phyloP scores from a whole-genome alignment of 2,888 invertebrate genomes.

The Phortica okadai region DNA sequence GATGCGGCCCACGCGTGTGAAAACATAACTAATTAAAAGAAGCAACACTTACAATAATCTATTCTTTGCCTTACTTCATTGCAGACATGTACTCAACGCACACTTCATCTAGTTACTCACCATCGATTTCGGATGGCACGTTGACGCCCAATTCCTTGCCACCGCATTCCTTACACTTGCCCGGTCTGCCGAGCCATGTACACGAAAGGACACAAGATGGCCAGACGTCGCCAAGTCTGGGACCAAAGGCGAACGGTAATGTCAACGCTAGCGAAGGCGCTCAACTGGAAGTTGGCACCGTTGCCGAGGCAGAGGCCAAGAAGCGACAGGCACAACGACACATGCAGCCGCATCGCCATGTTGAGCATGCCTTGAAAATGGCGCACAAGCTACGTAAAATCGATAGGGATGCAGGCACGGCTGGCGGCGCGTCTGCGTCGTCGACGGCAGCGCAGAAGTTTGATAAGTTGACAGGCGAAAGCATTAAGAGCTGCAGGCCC shows the following conservation, averaged over 20 bases:
- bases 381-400: conserved; percentile 76
- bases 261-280: conserved; percentile 29
- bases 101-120: conserved; percentile 77
- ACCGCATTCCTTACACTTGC: conserved; percentile 49
- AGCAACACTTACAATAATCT: not conserved
- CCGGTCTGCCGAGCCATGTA: conserved; percentile 14
- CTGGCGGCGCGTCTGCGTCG: conserved; percentile 67
- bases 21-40: not conserved
- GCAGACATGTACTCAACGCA: conserved; percentile 77
- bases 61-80: conserved; percentile 41
- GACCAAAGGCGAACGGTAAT: conserved; percentile 21
- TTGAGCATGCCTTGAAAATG: conserved; percentile 70
- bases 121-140: conserved; percentile 76
- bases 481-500: conserved; percentile 73
- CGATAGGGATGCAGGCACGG: conserved; percentile 78
- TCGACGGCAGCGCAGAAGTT: conserved; percentile 71
- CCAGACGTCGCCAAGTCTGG: not conserved
- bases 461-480: conserved; percentile 76
- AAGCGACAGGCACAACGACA: conserved; percentile 44
- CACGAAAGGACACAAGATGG: conserved; percentile 31
- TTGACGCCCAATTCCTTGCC: conserved; percentile 74
- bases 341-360: conserved; percentile 61
- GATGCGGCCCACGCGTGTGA: conserved; percentile 61
- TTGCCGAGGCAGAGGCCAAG: conserved; percentile 48
- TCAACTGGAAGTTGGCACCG: conserved; percentile 47